phyloP scores from a whole-genome alignment of 2,113 vertebrate genomes.

The Pycnonotus jocosus region DNA sequence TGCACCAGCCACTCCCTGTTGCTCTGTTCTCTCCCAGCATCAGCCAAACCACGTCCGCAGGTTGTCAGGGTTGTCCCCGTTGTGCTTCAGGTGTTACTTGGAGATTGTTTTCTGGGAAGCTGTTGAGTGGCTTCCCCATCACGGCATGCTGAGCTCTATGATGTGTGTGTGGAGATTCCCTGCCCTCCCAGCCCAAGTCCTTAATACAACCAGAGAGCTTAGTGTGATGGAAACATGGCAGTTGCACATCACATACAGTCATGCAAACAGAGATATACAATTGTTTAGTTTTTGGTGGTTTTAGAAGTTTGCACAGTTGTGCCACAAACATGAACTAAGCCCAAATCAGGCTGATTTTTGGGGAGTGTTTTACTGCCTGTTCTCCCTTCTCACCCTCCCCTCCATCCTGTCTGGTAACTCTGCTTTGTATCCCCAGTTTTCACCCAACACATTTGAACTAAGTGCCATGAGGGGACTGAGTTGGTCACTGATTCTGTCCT shows the following conservation, averaged over 20 bases:
- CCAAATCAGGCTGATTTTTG: not conserved
- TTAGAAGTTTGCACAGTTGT: not conserved
- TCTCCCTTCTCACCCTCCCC: not conserved
- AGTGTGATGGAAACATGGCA: not conserved
- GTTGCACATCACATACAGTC: not conserved
- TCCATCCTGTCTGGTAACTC: not conserved
- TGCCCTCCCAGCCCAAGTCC: not conserved
- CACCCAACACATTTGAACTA: not conserved
- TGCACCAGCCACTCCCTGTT: not conserved
- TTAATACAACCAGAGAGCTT: not conserved
- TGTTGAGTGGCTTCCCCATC: not conserved
- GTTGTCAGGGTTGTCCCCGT: not conserved
- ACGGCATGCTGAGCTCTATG: accelerated
- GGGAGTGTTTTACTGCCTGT: not conserved
- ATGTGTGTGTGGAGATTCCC: not conserved
- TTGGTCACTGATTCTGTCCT: not conserved
- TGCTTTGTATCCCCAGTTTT: not conserved
- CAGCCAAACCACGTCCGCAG: not conserved
- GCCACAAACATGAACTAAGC: not conserved
- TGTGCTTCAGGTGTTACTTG: not conserved
- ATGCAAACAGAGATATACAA: not conserved
- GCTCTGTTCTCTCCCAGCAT: not conserved
- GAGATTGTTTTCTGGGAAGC: not conserved
- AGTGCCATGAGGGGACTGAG: not conserved
- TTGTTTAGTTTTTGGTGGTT: not conserved